Percentiles rank a stretch among this genome's conserved stretches.
These are phyloP conservation scores for Ephialtes manifestator DNA, from an alignment of 2,888 invertebrate species.

Conservation along the genomic window DNA sequence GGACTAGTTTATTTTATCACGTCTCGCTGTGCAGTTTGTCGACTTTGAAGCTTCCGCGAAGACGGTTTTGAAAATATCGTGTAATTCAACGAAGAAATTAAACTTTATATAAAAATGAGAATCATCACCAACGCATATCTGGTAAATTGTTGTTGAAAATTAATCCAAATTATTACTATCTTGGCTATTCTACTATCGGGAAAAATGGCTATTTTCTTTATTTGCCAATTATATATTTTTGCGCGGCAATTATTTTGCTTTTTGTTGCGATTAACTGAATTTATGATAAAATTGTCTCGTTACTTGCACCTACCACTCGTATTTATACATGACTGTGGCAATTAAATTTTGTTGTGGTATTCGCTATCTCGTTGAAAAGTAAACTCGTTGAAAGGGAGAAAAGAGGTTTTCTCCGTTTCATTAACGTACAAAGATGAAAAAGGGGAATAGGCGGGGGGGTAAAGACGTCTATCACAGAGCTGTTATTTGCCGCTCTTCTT, in stretches of 20 bases:
- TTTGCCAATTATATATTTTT: background rate
- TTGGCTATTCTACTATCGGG: background rate
- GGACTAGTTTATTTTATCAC: constrained; percentile 48
- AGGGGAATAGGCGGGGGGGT: background rate
- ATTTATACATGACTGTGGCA: background rate
- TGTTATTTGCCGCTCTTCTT: constrained; percentile 4
- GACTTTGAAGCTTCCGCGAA: background rate
- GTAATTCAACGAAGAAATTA: background rate
- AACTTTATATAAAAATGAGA: constrained; percentile 13
- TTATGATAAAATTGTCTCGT: background rate
- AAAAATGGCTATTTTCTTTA: background rate
- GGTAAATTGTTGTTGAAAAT: constrained; percentile 39
- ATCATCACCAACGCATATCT: constrained; percentile 17
- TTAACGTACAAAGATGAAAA: background rate
- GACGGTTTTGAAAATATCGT: background rate
- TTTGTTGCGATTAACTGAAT: background rate
- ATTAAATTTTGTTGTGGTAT: constrained; percentile 28
- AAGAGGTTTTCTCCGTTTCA: background rate
- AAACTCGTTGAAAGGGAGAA: constrained; percentile 1
- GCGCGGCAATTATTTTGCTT: background rate
- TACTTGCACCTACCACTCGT: background rate
- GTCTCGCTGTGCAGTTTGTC: constrained; percentile 15
- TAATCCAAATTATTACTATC: background rate
- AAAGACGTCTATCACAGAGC: background rate
- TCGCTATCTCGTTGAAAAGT: constrained; percentile 53